Conservation (phyloP, 2,888 invertebrate genomes). For the Drosophila algonquin region DNA sequence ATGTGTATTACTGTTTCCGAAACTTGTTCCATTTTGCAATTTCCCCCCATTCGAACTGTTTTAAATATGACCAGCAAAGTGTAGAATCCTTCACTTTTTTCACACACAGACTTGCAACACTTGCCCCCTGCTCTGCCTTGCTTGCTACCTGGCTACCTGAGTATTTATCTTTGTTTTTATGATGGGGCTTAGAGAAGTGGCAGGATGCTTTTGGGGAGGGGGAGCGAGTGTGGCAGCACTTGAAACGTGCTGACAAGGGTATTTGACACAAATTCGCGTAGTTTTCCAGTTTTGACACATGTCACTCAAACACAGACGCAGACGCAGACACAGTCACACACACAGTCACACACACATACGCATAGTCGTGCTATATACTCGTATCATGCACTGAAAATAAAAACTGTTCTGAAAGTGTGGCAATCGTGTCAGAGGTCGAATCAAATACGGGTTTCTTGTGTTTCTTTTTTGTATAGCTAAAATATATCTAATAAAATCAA, state of each 20-base stretch:
- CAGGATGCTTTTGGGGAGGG: constrained; percentile 7
- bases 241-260: constrained; percentile 80
- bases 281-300: constrained; percentile 80
- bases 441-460: not conserved
- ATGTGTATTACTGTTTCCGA: not conserved
- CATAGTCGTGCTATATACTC: constrained; percentile 4
- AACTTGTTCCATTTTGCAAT: not conserved
- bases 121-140: not conserved
- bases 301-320: constrained; percentile 66
- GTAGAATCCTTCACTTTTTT: not conserved
- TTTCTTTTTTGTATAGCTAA: not conserved
- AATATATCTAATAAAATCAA: too few relatives aligned
- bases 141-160: constrained; percentile 27
- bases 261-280: constrained; percentile 82
- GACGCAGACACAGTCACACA: constrained; percentile 11
- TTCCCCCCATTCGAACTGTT: not conserved
- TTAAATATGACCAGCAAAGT: not conserved
- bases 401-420: not conserved
- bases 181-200: constrained; percentile 9
- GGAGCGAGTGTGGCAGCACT: constrained; percentile 61
- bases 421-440: not conserved
- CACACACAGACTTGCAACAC: constrained; percentile 2
- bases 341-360: too few relatives aligned
- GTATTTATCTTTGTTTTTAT: constrained; percentile 43
- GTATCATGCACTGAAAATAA: constrained; percentile 13